Percentiles rank a stretch among this genome's conserved stretches.
phyloP scores from a whole-genome alignment of 2,113 vertebrate genomes.

The Ameiurus melas region DNA sequence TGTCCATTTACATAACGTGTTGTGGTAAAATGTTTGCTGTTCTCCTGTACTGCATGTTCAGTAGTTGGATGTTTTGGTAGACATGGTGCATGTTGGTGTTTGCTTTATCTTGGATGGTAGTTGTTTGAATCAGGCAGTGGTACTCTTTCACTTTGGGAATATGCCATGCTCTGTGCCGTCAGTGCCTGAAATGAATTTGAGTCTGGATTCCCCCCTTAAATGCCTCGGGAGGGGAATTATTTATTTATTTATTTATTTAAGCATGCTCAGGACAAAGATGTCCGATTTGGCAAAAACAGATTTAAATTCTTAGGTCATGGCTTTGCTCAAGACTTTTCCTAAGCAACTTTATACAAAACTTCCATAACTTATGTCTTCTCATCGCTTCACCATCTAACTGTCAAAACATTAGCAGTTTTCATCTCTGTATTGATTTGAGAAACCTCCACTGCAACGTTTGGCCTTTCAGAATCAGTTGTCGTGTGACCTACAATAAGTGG shows the following conservation, averaged over 20 bases:
- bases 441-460: background rate
- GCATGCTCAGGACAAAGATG: background rate
- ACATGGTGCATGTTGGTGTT: background rate
- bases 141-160: background rate
- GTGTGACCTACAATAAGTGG: background rate
- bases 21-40: background rate
- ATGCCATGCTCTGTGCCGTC: background rate
- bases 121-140: background rate
- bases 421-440: background rate
- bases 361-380: background rate
- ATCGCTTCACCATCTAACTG: background rate
- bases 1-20: too few relatives aligned
- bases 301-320: too few relatives aligned
- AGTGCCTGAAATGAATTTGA: background rate
- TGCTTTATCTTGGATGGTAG: background rate
- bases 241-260: too few relatives aligned
- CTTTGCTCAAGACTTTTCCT: background rate
- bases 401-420: background rate
- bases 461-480: background rate
- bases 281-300: background rate
- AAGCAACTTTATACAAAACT: background rate
- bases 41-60: background rate
- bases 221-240: background rate
- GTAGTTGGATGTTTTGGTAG: background rate
- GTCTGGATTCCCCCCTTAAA: background rate